phyloP scores from a whole-genome alignment of 2,888 invertebrate species.

The Liopterus haemorrhoidalis region DNA sequence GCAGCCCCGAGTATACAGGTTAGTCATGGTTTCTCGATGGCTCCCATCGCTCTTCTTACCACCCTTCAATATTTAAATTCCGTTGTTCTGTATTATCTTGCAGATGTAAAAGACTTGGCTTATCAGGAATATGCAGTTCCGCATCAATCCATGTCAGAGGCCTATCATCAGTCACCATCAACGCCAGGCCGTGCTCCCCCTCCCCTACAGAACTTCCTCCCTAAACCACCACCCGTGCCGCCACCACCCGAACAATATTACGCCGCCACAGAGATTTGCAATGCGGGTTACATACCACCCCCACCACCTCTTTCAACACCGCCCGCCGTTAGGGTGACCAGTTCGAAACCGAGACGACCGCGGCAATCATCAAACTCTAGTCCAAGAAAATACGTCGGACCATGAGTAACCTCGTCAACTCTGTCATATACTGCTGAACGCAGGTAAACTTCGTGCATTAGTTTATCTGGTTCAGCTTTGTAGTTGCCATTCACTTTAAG shows the following conservation, averaged over 20 bases:
- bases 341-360: constrained; percentile 44
- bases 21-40: background rate
- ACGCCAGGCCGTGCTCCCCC: constrained; percentile 49
- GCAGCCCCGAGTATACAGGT: constrained; percentile 40
- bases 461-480: background rate
- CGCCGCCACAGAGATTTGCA: constrained; percentile 63
- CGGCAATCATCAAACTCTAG: constrained; percentile 38
- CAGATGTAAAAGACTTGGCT: constrained; percentile 50
- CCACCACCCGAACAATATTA: constrained; percentile 67
- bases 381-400: constrained; percentile 42
- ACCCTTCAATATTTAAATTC: too few relatives aligned
- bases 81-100: background rate
- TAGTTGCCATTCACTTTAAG: constrained; percentile 4
- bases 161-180: constrained; percentile 37
- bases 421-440: too few relatives aligned
- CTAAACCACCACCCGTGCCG: constrained; percentile 58
- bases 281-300: constrained; percentile 44
- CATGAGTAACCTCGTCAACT: too few relatives aligned
- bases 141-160: constrained; percentile 45
- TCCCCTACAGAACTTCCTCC: constrained; percentile 53
- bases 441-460: constrained; percentile 3
- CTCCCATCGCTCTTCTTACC: background rate
- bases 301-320: constrained; percentile 44
- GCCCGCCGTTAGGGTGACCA: constrained; percentile 45
- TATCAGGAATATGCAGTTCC: constrained; percentile 62